phyloP scores from a whole-genome alignment of 2,113 vertebrate genomes.

The Hoplias malabaricus region DNA sequence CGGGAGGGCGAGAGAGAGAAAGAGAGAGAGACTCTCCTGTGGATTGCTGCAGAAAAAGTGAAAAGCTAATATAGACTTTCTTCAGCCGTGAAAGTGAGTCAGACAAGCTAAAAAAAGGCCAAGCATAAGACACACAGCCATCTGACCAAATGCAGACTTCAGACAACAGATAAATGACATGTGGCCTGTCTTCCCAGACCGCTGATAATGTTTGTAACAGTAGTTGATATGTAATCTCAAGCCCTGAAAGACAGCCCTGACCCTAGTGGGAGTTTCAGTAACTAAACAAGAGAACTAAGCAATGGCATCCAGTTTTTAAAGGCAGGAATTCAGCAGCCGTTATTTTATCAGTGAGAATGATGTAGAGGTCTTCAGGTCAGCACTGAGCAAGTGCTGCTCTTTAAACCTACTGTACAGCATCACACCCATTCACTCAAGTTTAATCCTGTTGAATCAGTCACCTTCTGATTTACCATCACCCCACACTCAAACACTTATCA shows the following conservation, averaged over 20 bases:
- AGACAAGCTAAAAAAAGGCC: slow-evolving; percentile 42
- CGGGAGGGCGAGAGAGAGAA: slow-evolving; percentile 16
- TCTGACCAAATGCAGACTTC: slow-evolving; percentile 61
- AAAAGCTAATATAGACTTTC: slow-evolving; percentile 37
- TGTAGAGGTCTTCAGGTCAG: neutral
- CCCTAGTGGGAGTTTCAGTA: slow-evolving; percentile 29
- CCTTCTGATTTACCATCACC: slow-evolving; percentile 57
- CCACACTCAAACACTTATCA: slow-evolving; percentile 59
- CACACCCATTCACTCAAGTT: slow-evolving; percentile 13
- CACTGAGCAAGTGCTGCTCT: neutral
- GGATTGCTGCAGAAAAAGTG: slow-evolving; percentile 48
- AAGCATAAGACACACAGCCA: slow-evolving; percentile 13
- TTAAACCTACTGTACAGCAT: neutral
- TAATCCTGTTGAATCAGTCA: slow-evolving; percentile 27
- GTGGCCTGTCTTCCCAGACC: slow-evolving; percentile 53
- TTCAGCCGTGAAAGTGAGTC: slow-evolving; percentile 40
- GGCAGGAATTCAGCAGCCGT: slow-evolving; percentile 32
- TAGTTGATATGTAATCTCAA: slow-evolving; percentile 61
- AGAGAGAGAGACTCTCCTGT: neutral
- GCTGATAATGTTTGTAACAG: slow-evolving; percentile 61
- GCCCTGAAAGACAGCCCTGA: slow-evolving; percentile 57
- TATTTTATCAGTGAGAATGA: slow-evolving; percentile 4
- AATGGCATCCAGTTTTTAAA: neutral
- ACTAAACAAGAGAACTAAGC: slow-evolving; percentile 39
- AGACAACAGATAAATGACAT: slow-evolving; percentile 63